Conservation (phyloP, 30 jellyfish, hydroid and myxozoan genomes). For the Aurelia aurita region DNA sequence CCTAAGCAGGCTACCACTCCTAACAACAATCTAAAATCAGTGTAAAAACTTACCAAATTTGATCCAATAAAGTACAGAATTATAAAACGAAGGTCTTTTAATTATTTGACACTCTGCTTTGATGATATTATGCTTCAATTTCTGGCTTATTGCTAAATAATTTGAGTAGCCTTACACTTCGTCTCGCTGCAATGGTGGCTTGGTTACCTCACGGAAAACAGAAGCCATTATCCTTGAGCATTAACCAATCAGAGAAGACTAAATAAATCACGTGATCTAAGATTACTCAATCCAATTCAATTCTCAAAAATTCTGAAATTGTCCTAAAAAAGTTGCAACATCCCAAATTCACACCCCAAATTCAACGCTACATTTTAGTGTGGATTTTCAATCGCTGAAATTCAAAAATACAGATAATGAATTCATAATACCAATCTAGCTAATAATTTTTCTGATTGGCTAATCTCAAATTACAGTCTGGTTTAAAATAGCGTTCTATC, state of each 20-base stretch:
- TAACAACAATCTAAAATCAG: background rate
- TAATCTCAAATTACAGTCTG: too few relatives aligned
- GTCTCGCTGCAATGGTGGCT: conserved; percentile 17
- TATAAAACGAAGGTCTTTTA: background rate
- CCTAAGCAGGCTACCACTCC: too few relatives aligned
- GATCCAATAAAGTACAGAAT: background rate
- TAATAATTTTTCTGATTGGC: too few relatives aligned
- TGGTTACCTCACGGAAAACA: conserved; percentile 61
- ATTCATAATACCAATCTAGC: too few relatives aligned
- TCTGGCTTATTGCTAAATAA: background rate
- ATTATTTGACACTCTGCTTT: background rate
- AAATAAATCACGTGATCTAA: conserved; percentile 13
- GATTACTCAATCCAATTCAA: conserved; percentile 35
- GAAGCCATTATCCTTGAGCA: conserved; percentile 2
- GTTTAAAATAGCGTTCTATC: too few relatives aligned
- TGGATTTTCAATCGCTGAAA: too few relatives aligned
- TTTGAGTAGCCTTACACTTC: background rate
- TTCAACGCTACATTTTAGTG: too few relatives aligned
- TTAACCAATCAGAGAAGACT: conserved; percentile 20
- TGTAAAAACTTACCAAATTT: conserved; percentile 1
- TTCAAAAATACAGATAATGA: too few relatives aligned
- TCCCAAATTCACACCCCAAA: too few relatives aligned
- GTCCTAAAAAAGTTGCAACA: too few relatives aligned
- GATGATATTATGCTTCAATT: background rate
- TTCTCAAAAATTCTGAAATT: too few relatives aligned